These are phyloP conservation scores for Paralichthys olivaceus DNA, from an alignment of 2,113 vertebrate species.

Conservation along the genomic window DNA sequence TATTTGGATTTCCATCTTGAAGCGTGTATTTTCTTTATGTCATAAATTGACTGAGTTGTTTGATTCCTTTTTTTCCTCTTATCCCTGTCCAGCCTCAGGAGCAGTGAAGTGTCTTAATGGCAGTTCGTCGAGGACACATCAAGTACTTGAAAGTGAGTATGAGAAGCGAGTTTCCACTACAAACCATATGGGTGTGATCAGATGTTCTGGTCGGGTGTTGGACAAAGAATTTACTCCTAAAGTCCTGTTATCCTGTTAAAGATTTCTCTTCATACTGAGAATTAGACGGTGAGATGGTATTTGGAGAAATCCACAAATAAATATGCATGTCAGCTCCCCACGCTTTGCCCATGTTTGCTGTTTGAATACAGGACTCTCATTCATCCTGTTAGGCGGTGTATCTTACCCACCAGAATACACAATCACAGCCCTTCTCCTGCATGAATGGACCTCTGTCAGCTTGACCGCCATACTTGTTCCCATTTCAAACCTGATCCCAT, in stretches of 20 bases:
- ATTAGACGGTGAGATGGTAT: not conserved
- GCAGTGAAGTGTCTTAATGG: constrained; percentile 86
- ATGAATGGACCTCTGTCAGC: constrained; percentile 71
- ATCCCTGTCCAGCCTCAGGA: constrained; percentile 75
- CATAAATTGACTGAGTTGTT: not conserved
- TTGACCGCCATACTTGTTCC: constrained; percentile 36
- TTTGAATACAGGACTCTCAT: constrained; percentile 56
- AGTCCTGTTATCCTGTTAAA: not conserved
- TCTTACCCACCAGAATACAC: constrained; percentile 63
- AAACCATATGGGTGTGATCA: not conserved
- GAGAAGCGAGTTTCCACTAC: not conserved
- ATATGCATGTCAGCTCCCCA: not conserved
- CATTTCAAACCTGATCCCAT: constrained; percentile 20
- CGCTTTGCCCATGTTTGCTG: constrained; percentile 17
- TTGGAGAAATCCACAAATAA: not conserved
- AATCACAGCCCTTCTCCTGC: constrained; percentile 57
- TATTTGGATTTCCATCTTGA: not conserved
- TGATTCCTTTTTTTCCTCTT: not conserved
- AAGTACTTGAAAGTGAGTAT: constrained; percentile 86
- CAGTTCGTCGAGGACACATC: constrained; percentile 86
- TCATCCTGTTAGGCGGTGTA: constrained; percentile 45
- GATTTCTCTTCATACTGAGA: too few relatives aligned
- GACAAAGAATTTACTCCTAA: not conserved
- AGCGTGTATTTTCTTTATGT: not conserved
- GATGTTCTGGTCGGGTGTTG: not conserved